Base-by-base conservation (phyloP, 2,113 vertebrate genomes). In the Gambusia affinis region DNA sequence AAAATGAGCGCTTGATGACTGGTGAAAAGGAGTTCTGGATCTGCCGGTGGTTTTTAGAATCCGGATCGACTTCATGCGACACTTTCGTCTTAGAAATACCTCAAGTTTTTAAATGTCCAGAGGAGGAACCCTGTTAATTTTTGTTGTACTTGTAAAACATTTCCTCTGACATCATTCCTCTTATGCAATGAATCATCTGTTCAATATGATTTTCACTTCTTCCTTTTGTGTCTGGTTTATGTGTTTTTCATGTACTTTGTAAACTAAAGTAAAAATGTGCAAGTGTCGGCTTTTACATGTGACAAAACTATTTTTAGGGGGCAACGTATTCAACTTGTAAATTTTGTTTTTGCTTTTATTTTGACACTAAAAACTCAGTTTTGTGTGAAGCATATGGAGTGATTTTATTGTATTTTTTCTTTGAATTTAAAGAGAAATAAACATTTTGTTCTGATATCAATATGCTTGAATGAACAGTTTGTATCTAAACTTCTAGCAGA, bases 21-120 rank as follows among this genome's bases (percentile, higher is more conserved):
- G 30, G 0, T 51, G 37, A 37, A 65, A 14, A 42, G 4, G 3
- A 42, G 12, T 42, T 12, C 10, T 62, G 14, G 28, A 62, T 12
- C 27, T 30, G 28, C 10, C 3, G 3, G 47, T 19, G 47, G 17
- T 24, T 24, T 54, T 54, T 8, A 54, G 47, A 54, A 19, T 22
- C 44, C 44, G 39, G 14, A 42, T 42, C 19, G 51, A n/a, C 51
- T 54, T 7, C 24, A 2, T 54, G 19, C n/a, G 51, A 54, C 51
- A 54, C 44, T 19, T 61, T 61, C 5, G 29, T 62, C 60, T 30
- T 62, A 62, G 29, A 62, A 62, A 62, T 62, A 62, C 60, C 60
- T 62, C 60, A 62, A 30, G 12, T 62, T 62, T 62, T 29, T 14
- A 30, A 29, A 62, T 17, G 60, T 29, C 60, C 60, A 14, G 60